These are phyloP conservation scores for Trinectes maculatus DNA, from an alignment of 2,113 vertebrate genomes.

Conservation along the genomic window DNA sequence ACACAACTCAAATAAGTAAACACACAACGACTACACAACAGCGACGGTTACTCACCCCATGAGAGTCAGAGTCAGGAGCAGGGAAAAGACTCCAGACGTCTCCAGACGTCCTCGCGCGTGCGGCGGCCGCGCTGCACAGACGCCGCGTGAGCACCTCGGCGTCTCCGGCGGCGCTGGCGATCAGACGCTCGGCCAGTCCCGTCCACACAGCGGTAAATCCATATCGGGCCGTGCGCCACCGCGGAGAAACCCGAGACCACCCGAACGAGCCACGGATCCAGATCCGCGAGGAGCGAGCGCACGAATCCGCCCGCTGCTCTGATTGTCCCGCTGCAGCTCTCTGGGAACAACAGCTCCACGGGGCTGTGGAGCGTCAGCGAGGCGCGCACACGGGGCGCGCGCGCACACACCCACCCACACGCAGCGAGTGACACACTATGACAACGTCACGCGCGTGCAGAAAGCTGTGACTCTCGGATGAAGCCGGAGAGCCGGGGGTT, in stretches of 20 bases:
- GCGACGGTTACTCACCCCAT: constrained; percentile 80
- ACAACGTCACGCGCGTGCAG: constrained; percentile 46
- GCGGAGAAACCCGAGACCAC: neutral
- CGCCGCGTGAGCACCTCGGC: too few relatives aligned
- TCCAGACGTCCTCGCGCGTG: constrained; percentile 63
- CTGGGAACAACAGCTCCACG: constrained; percentile 69
- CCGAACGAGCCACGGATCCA: neutral
- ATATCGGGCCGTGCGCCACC: constrained; percentile 48
- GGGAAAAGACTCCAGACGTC: constrained; percentile 32
- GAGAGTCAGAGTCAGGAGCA: constrained; percentile 56
- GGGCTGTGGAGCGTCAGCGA: constrained; percentile 51
- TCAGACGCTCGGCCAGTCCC: constrained; percentile 42
- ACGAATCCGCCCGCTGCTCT: constrained; percentile 47
- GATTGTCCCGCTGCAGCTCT: constrained; percentile 58
- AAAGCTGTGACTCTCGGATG: constrained; percentile 25
- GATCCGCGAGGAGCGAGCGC: neutral
- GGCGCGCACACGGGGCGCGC: constrained; percentile 43
- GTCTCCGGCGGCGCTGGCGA: too few relatives aligned
- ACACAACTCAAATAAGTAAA: too few relatives aligned
- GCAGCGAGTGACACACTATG: neutral
- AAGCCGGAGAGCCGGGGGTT: constrained; percentile 41
- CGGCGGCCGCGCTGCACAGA: too few relatives aligned
- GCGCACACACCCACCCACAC: constrained; percentile 10
- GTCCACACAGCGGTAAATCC: constrained; percentile 66
- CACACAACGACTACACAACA: too few relatives aligned